A percentile compares a stretch with the other conserved stretches of the same genome.
Conservation (phyloP, 2,888 invertebrate genomes). For the Scelioninae gen. 1 region DNA sequence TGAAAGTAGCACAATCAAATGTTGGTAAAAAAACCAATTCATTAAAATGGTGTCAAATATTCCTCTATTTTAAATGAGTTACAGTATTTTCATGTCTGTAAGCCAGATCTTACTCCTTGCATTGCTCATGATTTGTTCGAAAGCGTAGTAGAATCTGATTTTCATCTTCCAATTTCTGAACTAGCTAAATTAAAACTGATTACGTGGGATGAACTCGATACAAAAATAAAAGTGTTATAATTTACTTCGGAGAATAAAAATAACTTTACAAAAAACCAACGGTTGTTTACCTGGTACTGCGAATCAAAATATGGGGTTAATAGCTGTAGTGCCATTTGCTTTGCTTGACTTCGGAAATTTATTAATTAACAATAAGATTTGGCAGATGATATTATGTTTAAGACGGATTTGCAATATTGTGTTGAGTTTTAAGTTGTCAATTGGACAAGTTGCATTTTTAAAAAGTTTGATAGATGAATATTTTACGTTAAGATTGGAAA, state of each 20-base stretch:
- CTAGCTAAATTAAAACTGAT: conserved; percentile 50
- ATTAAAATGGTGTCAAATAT: conserved; percentile 71
- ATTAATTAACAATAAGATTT: conserved; percentile 15
- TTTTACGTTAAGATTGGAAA: too few species aligned
- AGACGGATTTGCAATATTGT: background rate
- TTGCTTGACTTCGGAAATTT: conserved; percentile 7
- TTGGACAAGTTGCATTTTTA: too few species aligned
- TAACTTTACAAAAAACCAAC: too few species aligned
- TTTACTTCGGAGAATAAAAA: too few species aligned
- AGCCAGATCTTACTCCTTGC: background rate
- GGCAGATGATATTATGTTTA: conserved; percentile 41
- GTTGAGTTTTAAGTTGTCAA: too few species aligned
- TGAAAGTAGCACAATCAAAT: background rate
- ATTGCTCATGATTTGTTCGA: conserved; percentile 3
- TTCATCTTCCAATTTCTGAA: conserved; percentile 68
- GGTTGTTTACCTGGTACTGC: conserved; percentile 33
- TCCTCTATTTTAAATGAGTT: conserved; percentile 70
- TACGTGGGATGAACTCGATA: conserved; percentile 12
- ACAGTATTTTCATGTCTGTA: background rate
- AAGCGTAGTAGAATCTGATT: conserved; percentile 65
- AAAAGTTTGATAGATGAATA: too few species aligned
- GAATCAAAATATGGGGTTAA: conserved; percentile 34
- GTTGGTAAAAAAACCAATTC: too few species aligned
- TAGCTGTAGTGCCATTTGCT: conserved; percentile 25
- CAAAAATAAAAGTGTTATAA: conserved; percentile 1